Conservation (phyloP, 2,888 invertebrate genomes). For the Phrixothrix hirtus region DNA sequence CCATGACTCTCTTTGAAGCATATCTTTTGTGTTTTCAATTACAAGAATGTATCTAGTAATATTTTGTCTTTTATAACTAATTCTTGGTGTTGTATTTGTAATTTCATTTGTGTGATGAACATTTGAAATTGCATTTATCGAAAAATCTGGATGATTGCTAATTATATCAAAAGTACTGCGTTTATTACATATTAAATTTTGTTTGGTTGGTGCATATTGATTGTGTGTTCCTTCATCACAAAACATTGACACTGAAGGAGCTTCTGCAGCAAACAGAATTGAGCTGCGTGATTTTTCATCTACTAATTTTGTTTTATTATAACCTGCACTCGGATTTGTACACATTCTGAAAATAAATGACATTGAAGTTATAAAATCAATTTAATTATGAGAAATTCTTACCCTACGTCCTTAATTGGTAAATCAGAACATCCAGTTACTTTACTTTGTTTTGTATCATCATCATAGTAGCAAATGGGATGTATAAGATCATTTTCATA, state of each 20-base stretch:
- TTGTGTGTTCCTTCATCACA: conserved; percentile 67
- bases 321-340: conserved; percentile 35
- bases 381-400: conserved; percentile 38
- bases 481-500: conserved; percentile 62
- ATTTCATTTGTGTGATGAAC: conserved; percentile 46
- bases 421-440: conserved; percentile 61
- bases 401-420: conserved; percentile 58
- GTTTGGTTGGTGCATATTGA: conserved; percentile 66
- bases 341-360: conserved; percentile 45
- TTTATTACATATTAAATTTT: conserved; percentile 65
- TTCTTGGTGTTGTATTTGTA: conserved; percentile 57
- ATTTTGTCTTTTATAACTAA: conserved; percentile 59
- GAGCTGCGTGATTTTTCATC: conserved; percentile 58
- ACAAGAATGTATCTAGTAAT: conserved; percentile 62
- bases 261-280: conserved; percentile 60
- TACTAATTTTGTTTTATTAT: conserved; percentile 54
- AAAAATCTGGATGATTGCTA: conserved; percentile 60
- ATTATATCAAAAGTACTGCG: conserved; percentile 65
- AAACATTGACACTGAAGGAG: conserved; percentile 61
- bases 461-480: conserved; percentile 60
- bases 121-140: conserved; percentile 37
- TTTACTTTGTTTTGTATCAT: conserved; percentile 50
- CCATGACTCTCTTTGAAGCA: conserved; percentile 64
- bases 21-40: conserved; percentile 63
- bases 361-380: not conserved